Conservation (phyloP, 2,888 invertebrate genomes). For the Eilema griseolum region DNA sequence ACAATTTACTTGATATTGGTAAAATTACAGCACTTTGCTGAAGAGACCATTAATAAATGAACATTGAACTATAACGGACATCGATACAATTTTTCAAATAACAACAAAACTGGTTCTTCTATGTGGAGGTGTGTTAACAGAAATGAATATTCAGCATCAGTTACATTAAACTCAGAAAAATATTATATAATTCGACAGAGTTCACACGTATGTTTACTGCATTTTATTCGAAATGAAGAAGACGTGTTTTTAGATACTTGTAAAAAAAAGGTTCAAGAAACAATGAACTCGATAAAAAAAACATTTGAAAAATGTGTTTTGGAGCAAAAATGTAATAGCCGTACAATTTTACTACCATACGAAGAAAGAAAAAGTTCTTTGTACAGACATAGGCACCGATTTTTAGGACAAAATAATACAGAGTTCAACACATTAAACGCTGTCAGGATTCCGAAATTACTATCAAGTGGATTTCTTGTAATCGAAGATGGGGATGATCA, state of each 20-base stretch:
- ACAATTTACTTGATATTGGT: too few relatives aligned
- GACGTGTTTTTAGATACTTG: constrained; percentile 2
- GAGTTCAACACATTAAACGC: not conserved
- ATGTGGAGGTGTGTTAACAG: not conserved
- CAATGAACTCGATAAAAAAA: constrained; percentile 4
- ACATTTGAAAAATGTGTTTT: constrained; percentile 5
- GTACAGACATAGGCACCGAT: too few relatives aligned
- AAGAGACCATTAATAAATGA: too few relatives aligned
- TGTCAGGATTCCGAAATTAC: constrained; percentile 15
- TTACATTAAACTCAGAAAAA: constrained; percentile 5
- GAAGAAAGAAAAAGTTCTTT: too few relatives aligned
- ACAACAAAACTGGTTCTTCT: not conserved
- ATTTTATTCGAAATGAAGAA: not conserved
- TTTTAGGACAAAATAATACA: too few relatives aligned
- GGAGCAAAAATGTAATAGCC: too few relatives aligned
- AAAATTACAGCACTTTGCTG: too few relatives aligned
- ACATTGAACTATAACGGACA: not conserved
- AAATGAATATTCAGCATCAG: too few relatives aligned
- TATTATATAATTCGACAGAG: not conserved
- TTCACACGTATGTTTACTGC: constrained; percentile 1
- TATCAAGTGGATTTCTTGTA: constrained; percentile 7
- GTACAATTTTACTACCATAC: too few relatives aligned
- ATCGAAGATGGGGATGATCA: constrained; percentile 12
- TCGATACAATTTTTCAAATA: not conserved
- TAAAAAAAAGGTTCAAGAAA: not conserved